These are phyloP conservation scores for Calephelis virginiensis DNA, from an alignment of 1,140 invertebrate genomes.

Conservation along the genomic window DNA sequence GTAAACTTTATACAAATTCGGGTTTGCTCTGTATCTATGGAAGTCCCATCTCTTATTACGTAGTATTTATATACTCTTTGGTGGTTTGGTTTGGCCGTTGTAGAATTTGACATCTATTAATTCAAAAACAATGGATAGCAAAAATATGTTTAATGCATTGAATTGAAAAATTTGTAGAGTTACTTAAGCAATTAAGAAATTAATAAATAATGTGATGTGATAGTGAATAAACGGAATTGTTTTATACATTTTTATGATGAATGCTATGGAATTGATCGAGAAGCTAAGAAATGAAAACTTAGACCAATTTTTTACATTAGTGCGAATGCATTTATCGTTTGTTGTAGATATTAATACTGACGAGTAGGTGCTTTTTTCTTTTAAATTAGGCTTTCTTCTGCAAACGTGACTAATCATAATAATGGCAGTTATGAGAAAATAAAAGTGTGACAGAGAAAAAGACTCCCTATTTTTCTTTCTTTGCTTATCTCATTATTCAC, in stretches of 20 bases:
- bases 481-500: too few species aligned
- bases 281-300: constrained; percentile 86
- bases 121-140: constrained; percentile 46
- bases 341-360: constrained; percentile 89
- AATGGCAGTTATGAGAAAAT: too few species aligned
- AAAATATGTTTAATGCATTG: constrained; percentile 8
- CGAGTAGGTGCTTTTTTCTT: constrained; percentile 81
- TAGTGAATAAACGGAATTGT: background rate
- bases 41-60: too few species aligned
- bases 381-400: too few species aligned
- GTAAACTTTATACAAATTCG: too few species aligned
- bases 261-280: constrained; percentile 70
- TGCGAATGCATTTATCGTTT: constrained; percentile 95
- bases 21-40: too few species aligned
- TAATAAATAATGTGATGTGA: constrained; percentile 20
- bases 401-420: too few species aligned
- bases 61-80: too few species aligned
- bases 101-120: constrained; percentile 40
- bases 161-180: constrained; percentile 1
- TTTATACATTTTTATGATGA: constrained; percentile 41
- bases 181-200: background rate
- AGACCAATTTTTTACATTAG: constrained; percentile 91
- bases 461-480: too few species aligned
- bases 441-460: too few species aligned
- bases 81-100: constrained; percentile 36